Evolutionary conservation across 1,140 invertebrate genomes (phyloP), one percentile per base, ranked within the genome.

Genomic region (Globodera rostochiensis): DNA sequence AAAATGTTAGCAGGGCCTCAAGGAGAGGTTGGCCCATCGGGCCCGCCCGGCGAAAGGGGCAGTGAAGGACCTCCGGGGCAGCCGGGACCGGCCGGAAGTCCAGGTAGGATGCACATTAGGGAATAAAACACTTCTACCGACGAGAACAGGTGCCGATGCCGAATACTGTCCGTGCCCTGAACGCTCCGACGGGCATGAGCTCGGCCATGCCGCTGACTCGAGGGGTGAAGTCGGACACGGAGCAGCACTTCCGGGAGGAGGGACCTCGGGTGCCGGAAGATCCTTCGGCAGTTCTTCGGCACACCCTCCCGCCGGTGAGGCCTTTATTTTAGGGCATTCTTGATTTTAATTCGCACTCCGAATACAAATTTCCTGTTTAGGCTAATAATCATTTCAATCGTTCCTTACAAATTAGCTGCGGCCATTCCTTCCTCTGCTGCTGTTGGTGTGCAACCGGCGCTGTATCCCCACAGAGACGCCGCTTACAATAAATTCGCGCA

Each of bases 81-180:
- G 8, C 82, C 74, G 21, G 82, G 82, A 19, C 79, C 82, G 6
- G 46, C 84, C 57, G 82, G 82, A 67, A 60, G 66, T 8, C 75
- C 74, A 71, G 82, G 80, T 78, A 47, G 45, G 36, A 36, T 19
- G 49, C 19, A 71, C 19, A 45, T 25, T 0, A 8, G 49, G 21
- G n/a, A 47, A 73, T 5, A 21, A 73, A 4, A 21, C 53, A 21
- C n/a, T 36, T 9, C n/a, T 4, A 8, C 21, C 11, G 15, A n/a
- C 64, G 36, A 47, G 36, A 15, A 50, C 64, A 75, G 80, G 80
- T n/a, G 82, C 73, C 46, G 82, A 83, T 77, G 82, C 82, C 46
- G 82, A 83, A n/a, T 83, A 83, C 71, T 83, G 82, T 73, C 81
- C 82, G 8, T 83, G 82, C 45, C 82, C 82, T 0, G 70, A 75